These are phyloP conservation scores for Origma solitaria DNA, from an alignment of 2,113 vertebrate genomes.

Conservation along the genomic window DNA sequence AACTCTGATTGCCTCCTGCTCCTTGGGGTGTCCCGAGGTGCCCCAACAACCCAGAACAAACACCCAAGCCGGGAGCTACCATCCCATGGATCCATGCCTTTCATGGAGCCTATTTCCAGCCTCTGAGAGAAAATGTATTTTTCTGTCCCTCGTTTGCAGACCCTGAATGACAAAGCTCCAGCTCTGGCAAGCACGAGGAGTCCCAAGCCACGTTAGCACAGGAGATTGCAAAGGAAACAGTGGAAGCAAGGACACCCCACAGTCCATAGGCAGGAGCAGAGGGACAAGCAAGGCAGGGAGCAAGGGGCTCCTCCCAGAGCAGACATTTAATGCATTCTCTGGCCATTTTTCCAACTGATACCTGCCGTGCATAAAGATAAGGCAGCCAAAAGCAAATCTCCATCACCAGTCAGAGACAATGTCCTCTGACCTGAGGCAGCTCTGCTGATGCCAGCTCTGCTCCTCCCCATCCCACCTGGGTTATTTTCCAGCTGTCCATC, in stretches of 20 bases:
- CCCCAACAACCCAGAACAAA: background rate
- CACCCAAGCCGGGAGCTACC: background rate
- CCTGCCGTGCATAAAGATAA: background rate
- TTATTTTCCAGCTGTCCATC: background rate
- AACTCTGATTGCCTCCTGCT: background rate
- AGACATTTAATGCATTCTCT: background rate
- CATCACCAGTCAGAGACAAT: accelerated
- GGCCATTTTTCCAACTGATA: background rate
- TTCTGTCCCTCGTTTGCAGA: background rate
- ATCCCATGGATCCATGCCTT: background rate
- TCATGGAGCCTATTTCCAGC: background rate
- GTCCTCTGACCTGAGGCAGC: background rate
- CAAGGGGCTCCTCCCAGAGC: background rate
- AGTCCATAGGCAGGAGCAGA: background rate
- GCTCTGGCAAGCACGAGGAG: constrained; percentile 69
- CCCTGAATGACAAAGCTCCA: constrained; percentile 33
- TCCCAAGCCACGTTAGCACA: constrained; percentile 80
- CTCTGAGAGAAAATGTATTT: background rate
- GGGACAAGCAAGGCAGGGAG: background rate
- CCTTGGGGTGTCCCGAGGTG: background rate
- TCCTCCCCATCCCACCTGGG: background rate
- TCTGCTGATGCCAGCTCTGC: background rate
- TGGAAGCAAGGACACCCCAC: constrained; percentile 41
- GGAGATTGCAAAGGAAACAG: constrained; percentile 89
- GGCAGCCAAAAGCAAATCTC: background rate